These are phyloP conservation scores for Polypedilum vanderplanki DNA, from an alignment of 1,140 invertebrate genomes.

Conservation along the genomic window DNA sequence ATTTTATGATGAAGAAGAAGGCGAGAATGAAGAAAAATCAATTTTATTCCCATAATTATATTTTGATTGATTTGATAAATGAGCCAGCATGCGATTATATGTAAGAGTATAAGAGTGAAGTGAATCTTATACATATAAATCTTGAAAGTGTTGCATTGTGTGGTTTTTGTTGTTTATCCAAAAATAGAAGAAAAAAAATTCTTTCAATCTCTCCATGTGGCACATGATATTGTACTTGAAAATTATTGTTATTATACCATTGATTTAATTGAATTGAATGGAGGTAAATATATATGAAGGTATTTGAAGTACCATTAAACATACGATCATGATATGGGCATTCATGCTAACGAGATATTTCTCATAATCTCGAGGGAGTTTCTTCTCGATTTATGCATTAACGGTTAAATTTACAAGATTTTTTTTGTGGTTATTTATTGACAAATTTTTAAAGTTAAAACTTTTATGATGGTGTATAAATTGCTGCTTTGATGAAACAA, in stretches of 20 bases:
- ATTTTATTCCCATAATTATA: conserved; percentile 14
- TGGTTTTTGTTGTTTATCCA: neutral
- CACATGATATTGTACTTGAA: neutral
- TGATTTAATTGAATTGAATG: too few relatives aligned
- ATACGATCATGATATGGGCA: too few relatives aligned
- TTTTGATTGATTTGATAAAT: conserved; percentile 19
- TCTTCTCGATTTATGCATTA: too few relatives aligned
- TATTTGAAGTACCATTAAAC: conserved; percentile 3
- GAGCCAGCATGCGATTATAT: neutral
- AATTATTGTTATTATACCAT: too few relatives aligned
- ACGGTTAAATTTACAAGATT: too few relatives aligned
- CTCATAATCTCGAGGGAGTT: too few relatives aligned
- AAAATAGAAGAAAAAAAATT: neutral
- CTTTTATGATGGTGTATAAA: too few relatives aligned
- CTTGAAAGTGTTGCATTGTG: neutral
- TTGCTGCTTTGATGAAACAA: too few relatives aligned
- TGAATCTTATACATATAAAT: neutral
- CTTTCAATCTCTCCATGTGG: conserved; percentile 5
- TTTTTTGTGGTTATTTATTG: too few relatives aligned
- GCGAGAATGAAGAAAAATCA: neutral
- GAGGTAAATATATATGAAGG: neutral
- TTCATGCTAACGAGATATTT: too few relatives aligned
- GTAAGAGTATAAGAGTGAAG: neutral
- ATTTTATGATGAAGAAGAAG: neutral
- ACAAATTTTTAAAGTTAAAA: too few relatives aligned